These are phyloP conservation scores for Camponotus fellah DNA, from an alignment of 2,888 invertebrate species.

Conservation along the genomic window DNA sequence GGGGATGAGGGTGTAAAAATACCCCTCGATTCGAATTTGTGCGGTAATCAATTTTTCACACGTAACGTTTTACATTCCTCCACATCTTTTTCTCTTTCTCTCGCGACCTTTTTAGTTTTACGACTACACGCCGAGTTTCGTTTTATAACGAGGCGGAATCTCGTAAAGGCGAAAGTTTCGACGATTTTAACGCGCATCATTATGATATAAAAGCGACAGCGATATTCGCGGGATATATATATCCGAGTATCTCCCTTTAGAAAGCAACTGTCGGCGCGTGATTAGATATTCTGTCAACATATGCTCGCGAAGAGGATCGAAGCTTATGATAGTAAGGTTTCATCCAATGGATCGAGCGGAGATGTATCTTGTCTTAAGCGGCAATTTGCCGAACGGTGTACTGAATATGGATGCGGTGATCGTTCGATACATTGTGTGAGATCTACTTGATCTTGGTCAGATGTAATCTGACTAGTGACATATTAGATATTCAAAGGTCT, in stretches of 20 bases:
- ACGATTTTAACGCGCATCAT: not conserved
- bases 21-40: not conserved
- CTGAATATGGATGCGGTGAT: slow-evolving; percentile 44
- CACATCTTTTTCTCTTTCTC: not conserved
- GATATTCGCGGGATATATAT: not conserved
- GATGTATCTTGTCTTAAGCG: slow-evolving; percentile 25
- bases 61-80: not conserved
- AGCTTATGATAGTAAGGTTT: slow-evolving; percentile 24
- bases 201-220: slow-evolving; percentile 11
- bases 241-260: not conserved
- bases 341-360: slow-evolving; percentile 13
- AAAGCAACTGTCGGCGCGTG: too few species aligned
- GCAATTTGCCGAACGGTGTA: slow-evolving; percentile 41
- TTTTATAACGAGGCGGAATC: not conserved
- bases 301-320: not conserved
- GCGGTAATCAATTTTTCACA: not conserved
- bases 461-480: slow-evolving; percentile 49
- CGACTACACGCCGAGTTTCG: not conserved
- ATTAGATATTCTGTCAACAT: slow-evolving; percentile 12
- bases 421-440: slow-evolving; percentile 23
- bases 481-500: slow-evolving; percentile 43
- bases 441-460: slow-evolving; percentile 49
- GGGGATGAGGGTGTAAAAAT: not conserved
- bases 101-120: not conserved
- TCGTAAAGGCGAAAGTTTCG: not conserved